Evolutionary conservation across 1,140 invertebrate species (phyloP), one percentile per base, ranked within the genome.

Genomic region (Ephestia elutella): DNA sequence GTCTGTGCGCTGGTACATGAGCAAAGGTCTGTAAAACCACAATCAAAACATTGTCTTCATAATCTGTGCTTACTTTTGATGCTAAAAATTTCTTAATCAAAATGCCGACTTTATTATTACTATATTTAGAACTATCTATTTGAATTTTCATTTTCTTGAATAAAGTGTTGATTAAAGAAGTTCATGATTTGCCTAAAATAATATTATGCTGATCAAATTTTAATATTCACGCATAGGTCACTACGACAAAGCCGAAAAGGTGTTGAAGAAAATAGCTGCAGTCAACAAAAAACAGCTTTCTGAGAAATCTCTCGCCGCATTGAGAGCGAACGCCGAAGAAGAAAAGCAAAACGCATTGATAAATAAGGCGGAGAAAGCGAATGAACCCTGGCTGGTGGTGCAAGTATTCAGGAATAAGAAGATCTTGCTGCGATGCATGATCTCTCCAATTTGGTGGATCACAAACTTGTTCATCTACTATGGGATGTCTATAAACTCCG

Each of bases 1-100:
- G 80, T 93, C 92, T n/a, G 85, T 93, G 5, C 85, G 95, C 60
- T 96, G 95, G 95, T 90, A 96, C n/a, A 79, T 96, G 57, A 92
- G 93, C n/a, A 92, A 93, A 58, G 92, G 38, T 44, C 0, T 3
- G 21, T 25, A 25, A 7, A 25, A 25, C 7, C 7, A 25, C 21
- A 7, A 25, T n/a, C n/a, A n/a, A n/a, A n/a, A n/a, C n/a, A 25
- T 25, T 25, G 21, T 25, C 21, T 25, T 25, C 2, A 25, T 2
- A 25, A 3, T 25, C 7, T 7, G 7, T 25, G 21, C 21, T 25
- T 3, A 25, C 7, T 25, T 7, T 25, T 25, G n/a, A n/a, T n/a
- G n/a, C n/a, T n/a, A n/a, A n/a, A n/a, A n/a, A n/a, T n/a, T n/a
- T n/a, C n/a, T n/a, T n/a, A n/a, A n/a, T n/a, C n/a, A n/a, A n/a